Evolutionary conservation across 2,888 invertebrate species (phyloP), one percentile per base, ranked within the genome.

Genomic region (Acholoe squamosa): DNA sequence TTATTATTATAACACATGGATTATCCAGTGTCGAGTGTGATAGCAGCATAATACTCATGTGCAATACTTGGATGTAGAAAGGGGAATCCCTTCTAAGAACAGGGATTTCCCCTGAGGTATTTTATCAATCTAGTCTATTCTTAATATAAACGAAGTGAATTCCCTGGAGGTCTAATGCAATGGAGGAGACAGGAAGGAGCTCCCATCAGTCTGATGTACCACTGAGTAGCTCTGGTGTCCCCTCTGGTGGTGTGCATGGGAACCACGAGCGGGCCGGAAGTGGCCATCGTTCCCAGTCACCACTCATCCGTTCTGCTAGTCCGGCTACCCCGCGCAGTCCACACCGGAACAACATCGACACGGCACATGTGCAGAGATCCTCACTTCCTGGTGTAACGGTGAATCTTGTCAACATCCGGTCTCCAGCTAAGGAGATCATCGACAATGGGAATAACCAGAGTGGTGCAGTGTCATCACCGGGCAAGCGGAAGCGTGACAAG

Each of bases 401-500:
- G 54, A 86, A 86, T 33, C 86, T 86, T 0, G 54, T 86, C 31
- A 86, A 86, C 33, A 54, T 86, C 52, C 86, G 86, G 56, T 54
- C 54, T 1, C 86, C 86, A 14, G 86, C 54, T 1, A 25, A 31
- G 54, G 86, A 86, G 86, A 86, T 86, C 86, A 22, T 52, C 86
- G 52, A 52, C 86, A 86, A 86, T 22, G 33, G 31, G 12, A 25
- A 22, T 25, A 25, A 86, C 52, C 54, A 56, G 0, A 22, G 22
- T 54, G 25, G 16, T n/a, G 28, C 86, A 0, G 31, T 19, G 33
- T 28, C 28, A 28, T 86, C 86, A 25, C 54, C 86, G 28, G 86
- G 86, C 22, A 86, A 86, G 86, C 86, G 86, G 86, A 86, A 86
- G 19, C 52, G 56, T 19, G 86, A 80, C 34, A 80, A 80, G 80